phyloP scores from a whole-genome alignment of 2,888 invertebrate genomes.

The Hanleya hanleyi region DNA sequence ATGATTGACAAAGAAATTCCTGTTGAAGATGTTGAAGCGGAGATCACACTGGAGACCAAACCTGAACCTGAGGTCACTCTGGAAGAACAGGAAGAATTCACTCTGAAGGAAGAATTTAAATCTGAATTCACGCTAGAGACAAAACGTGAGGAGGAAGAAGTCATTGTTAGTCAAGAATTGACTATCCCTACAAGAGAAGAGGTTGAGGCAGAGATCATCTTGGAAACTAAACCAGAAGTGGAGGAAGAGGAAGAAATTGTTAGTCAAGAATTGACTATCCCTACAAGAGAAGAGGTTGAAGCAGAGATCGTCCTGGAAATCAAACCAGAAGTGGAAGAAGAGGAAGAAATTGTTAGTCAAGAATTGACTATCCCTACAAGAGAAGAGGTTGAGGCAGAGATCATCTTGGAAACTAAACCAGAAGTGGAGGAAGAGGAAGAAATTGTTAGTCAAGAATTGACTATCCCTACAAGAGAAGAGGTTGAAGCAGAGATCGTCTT shows the following conservation, averaged over 20 bases:
- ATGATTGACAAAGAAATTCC: background rate
- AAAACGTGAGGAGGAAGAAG: no score
- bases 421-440: background rate
- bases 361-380: background rate
- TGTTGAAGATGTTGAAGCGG: background rate
- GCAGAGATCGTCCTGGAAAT: background rate
- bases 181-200: no score
- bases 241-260: background rate
- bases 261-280: background rate
- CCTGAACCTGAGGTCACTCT: background rate
- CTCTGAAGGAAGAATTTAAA: background rate
- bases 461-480: background rate
- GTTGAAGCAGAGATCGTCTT: background rate
- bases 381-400: background rate
- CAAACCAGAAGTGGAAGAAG: background rate
- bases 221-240: background rate
- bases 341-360: background rate
- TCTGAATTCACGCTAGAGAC: no score
- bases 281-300: background rate
- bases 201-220: background rate
- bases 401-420: background rate
- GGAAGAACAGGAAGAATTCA: conserved; percentile 6
- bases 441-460: background rate
- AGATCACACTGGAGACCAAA: background rate
- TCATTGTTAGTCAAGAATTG: no score